Evolutionary conservation across 1,140 invertebrate species (phyloP).

Genomic region (Drosophila cardini): DNA sequence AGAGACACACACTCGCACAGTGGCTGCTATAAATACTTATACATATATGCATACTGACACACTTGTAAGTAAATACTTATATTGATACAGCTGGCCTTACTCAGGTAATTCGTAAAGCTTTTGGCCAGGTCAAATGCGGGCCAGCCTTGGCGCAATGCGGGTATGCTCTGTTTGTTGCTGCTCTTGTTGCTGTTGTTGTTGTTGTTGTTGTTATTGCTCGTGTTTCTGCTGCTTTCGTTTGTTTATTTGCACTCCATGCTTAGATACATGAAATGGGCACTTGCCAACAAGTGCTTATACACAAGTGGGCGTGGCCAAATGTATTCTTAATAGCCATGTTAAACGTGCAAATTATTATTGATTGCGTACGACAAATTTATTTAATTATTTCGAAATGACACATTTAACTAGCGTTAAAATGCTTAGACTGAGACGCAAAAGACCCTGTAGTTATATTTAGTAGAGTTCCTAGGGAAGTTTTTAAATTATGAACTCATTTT

Average conservation of each 20-base stretch:
- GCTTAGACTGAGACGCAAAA: too few relatives aligned
- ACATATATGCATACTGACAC: background rate
- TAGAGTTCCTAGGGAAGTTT: too few relatives aligned
- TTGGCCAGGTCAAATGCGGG: slow-evolving; percentile 45
- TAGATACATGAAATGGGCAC: slow-evolving; percentile 21
- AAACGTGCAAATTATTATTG: slow-evolving; percentile 26
- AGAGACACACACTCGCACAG: slow-evolving; percentile 6
- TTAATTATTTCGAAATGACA: slow-evolving; percentile 13
- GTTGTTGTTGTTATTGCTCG: background rate
- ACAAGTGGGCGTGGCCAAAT: slow-evolving; percentile 23
- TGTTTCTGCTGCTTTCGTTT: slow-evolving; percentile 7
- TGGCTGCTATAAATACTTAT: slow-evolving; percentile 17
- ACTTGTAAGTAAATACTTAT: slow-evolving; percentile 45
- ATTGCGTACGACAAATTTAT: slow-evolving; percentile 12
- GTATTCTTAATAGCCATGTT: slow-evolving; percentile 7
- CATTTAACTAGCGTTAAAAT: background rate
- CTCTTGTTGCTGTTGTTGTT: slow-evolving; percentile 1
- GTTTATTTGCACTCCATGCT: slow-evolving; percentile 30
- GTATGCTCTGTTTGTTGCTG: slow-evolving; percentile 12
- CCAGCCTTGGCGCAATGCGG: slow-evolving; percentile 54
- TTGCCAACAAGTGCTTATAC: slow-evolving; percentile 9
- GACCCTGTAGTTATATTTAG: too few relatives aligned
- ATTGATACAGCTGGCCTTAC: slow-evolving; percentile 74
- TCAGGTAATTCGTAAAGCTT: slow-evolving; percentile 46
- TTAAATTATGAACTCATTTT: too few relatives aligned